phyloP scores from a whole-genome alignment of 2,113 vertebrate species.

The Bubo scandiacus region DNA sequence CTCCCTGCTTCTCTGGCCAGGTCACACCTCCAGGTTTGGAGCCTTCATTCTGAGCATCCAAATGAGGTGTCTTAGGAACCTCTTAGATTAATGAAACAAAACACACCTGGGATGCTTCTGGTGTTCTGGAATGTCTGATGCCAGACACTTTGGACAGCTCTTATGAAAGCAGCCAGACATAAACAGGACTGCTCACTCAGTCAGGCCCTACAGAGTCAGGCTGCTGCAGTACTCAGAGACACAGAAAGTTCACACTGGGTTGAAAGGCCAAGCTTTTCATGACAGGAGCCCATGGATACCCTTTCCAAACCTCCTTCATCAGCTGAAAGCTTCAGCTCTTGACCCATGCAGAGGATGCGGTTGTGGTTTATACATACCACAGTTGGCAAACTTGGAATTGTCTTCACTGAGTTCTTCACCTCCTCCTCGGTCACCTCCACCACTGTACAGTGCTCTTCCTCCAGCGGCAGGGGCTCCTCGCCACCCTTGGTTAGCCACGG shows the following conservation, averaged over 20 bases:
- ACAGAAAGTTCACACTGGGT: neutral
- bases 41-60: neutral
- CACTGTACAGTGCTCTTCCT: slow-evolving; percentile 91
- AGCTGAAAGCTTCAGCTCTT: neutral
- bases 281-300: neutral
- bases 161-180: neutral
- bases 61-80: neutral
- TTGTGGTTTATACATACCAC: slow-evolving; percentile 80
- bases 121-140: neutral
- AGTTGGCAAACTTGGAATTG: slow-evolving; percentile 91
- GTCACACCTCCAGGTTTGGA: neutral
- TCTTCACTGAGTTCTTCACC: slow-evolving; percentile 95
- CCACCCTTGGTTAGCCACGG: slow-evolving; percentile 88
- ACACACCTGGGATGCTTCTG: neutral
- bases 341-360: neutral
- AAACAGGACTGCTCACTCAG: neutral
- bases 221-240: neutral
- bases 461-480: slow-evolving; percentile 84
- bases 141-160: neutral
- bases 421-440: slow-evolving; percentile 98
- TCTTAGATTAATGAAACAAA: neutral
- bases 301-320: neutral
- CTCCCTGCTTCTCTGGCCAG: neutral
- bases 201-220: neutral
- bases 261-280: neutral